Conservation (phyloP, 2,888 invertebrate genomes). For the Tenthredo amoena region DNA sequence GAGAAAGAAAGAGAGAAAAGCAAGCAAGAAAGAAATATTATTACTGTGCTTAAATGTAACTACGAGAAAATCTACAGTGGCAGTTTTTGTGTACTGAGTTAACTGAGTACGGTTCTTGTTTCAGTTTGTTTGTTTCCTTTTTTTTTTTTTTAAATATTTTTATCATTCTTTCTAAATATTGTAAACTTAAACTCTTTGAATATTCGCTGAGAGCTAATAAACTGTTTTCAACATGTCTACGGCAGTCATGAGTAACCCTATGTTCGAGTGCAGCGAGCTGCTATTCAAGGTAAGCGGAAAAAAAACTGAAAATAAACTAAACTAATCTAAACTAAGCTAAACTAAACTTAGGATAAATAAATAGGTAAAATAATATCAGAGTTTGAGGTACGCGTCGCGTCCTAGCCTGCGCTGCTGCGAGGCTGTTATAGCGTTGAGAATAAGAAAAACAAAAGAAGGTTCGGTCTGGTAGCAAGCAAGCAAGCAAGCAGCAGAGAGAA, state of each 20-base stretch:
- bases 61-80: slow-evolving; percentile 53
- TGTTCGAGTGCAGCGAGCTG: slow-evolving; percentile 88
- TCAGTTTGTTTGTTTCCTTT: neutral
- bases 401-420: neutral
- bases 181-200: neutral
- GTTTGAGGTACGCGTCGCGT: neutral
- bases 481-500: slow-evolving; percentile 4
- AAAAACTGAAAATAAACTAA: neutral
- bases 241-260: slow-evolving; percentile 87
- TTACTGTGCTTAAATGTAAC: slow-evolving; percentile 53
- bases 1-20: neutral
- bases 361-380: slow-evolving; percentile 5
- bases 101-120: slow-evolving; percentile 45
- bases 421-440: slow-evolving; percentile 1
- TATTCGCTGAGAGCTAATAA: neutral
- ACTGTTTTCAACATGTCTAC: slow-evolving; percentile 83
- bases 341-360: neutral
- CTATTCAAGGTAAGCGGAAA: slow-evolving; percentile 83
- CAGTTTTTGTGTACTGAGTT: slow-evolving; percentile 56
- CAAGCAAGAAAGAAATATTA: slow-evolving; percentile 7
- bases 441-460: slow-evolving; percentile 19
- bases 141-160: neutral
- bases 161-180: neutral
- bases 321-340: neutral
- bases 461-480: neutral